Conservation (phyloP, 1,140 invertebrate species). For the Philopotamus ludificatus region DNA sequence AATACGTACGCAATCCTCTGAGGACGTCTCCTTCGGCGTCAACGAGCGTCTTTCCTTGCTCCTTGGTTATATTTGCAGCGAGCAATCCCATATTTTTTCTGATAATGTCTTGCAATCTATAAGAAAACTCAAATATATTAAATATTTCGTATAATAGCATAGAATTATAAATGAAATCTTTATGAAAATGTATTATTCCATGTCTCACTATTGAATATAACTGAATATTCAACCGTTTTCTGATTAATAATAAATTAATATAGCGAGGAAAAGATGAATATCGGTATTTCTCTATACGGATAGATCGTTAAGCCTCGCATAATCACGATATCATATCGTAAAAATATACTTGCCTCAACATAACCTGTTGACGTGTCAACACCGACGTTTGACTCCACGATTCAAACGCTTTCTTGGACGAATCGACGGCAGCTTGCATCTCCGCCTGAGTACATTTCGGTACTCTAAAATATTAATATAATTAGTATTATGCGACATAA, state of each 20-base stretch:
- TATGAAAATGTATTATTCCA: neutral
- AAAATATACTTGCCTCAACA: constrained; percentile 75
- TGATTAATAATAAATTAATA: no score
- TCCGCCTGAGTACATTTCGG: constrained; percentile 89
- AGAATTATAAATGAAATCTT: no score
- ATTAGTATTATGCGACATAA: neutral
- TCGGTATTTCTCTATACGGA: neutral
- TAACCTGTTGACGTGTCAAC: constrained; percentile 90
- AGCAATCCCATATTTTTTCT: constrained; percentile 77
- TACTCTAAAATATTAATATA: constrained; percentile 67
- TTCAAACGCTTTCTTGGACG: constrained; percentile 74
- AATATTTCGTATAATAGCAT: neutral
- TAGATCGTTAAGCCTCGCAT: neutral
- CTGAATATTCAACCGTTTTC: no score
- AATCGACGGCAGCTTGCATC: constrained; percentile 87
- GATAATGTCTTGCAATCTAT: constrained; percentile 60
- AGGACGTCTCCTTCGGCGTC: constrained; percentile 99
- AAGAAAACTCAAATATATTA: constrained; percentile 16
- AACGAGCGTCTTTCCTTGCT: constrained; percentile 96
- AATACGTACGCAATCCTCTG: constrained; percentile 86
- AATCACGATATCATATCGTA: neutral
- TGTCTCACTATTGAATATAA: neutral
- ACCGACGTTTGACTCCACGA: constrained; percentile 92
- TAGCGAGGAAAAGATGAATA: neutral
- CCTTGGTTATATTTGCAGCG: constrained; percentile 88